These are phyloP conservation scores for Agonum fuliginosum DNA, from an alignment of 2,888 invertebrate genomes.

Conservation along the genomic window DNA sequence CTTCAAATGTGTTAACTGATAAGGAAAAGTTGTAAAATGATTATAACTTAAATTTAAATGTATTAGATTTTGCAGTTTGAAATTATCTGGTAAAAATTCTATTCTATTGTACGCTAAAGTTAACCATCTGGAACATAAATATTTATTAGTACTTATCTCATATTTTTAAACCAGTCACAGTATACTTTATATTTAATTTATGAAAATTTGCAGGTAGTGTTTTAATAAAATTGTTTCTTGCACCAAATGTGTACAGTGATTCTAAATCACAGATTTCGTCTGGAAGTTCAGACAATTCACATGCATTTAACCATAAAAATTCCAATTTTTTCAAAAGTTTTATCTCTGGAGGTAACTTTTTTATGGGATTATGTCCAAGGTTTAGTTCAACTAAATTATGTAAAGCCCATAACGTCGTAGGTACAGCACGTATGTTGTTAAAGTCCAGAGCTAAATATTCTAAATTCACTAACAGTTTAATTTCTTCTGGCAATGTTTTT, in stretches of 20 bases:
- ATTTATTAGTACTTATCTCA: background rate
- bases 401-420: conserved; percentile 30
- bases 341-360: conserved; percentile 43
- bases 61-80: conserved; percentile 46
- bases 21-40: conserved; percentile 38
- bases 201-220: conserved; percentile 40
- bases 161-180: background rate
- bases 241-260: conserved; percentile 41
- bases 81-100: conserved; percentile 43
- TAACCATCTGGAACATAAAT: conserved; percentile 44
- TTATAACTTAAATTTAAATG: conserved; percentile 52
- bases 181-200: conserved; percentile 50
- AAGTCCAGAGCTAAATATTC: conserved; percentile 42
- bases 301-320: conserved; percentile 49
- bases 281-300: conserved; percentile 46
- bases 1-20: conserved; percentile 26
- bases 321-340: conserved; percentile 47
- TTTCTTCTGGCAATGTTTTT: conserved; percentile 29
- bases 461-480: conserved; percentile 41
- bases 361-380: conserved; percentile 48
- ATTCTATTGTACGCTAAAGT: conserved; percentile 41
- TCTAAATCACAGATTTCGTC: conserved; percentile 55
- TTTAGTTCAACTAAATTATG: conserved; percentile 44
- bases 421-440: conserved; percentile 29
- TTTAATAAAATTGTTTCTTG: conserved; percentile 43